These are phyloP conservation scores for Dicaeum eximium DNA, from an alignment of 2,113 vertebrate genomes.

Conservation along the genomic window DNA sequence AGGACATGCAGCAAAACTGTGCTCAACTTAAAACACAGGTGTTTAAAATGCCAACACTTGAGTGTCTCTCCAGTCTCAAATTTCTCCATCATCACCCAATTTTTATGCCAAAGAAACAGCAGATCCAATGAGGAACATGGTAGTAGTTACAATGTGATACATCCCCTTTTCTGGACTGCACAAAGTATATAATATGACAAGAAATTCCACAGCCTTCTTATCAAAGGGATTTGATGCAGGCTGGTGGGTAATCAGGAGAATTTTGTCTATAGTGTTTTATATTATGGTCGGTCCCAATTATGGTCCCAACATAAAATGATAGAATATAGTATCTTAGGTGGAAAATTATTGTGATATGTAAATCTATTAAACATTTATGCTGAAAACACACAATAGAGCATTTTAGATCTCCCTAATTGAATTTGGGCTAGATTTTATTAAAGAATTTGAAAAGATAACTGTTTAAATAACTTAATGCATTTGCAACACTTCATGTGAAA, in stretches of 20 bases:
- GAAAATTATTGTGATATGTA: neutral
- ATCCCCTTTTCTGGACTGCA: neutral
- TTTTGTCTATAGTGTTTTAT: neutral
- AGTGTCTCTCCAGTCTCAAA: neutral
- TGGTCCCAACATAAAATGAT: neutral
- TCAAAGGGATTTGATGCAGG: neutral
- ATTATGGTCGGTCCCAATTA: too few relatives aligned
- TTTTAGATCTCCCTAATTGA: neutral
- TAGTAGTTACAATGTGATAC: neutral
- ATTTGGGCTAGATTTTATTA: neutral
- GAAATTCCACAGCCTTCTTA: neutral
- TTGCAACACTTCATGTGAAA: neutral
- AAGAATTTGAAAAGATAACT: neutral
- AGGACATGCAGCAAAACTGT: neutral
- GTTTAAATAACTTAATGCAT: neutral
- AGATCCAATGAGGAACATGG: fast-evolving
- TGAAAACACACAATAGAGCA: neutral
- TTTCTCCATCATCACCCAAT: neutral
- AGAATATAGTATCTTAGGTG: neutral
- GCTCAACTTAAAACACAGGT: neutral
- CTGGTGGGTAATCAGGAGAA: neutral
- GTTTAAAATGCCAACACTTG: neutral
- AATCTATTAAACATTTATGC: neutral
- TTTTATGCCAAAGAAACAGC: neutral
- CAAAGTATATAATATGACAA: neutral